These are phyloP conservation scores for Schlechtendalia chinensis DNA, from an alignment of 1,140 invertebrate species.

Conservation along the genomic window DNA sequence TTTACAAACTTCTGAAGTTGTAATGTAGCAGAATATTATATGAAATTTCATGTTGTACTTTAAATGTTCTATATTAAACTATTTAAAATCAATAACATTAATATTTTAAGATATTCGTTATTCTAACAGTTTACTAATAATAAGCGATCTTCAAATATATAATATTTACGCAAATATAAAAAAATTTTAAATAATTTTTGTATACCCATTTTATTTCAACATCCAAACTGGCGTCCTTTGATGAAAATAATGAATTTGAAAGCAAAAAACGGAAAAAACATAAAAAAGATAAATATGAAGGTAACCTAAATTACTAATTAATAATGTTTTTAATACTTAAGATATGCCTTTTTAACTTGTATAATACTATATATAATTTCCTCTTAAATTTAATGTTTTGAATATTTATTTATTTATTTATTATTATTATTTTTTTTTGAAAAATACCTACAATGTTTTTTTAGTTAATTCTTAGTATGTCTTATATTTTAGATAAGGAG, in stretches of 20 bases:
- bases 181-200: not conserved
- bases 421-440: not conserved
- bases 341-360: no score
- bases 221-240: constrained; percentile 50
- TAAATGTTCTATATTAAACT: not conserved
- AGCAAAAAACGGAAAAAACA: constrained; percentile 51
- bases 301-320: constrained; percentile 29
- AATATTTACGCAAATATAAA: not conserved
- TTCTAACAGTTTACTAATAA: not conserved
- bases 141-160: not conserved
- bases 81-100: not conserved
- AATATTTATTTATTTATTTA: not conserved
- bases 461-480: not conserved
- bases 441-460: not conserved
- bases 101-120: not conserved
- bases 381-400: not conserved
- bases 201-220: not conserved
- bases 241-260: constrained; percentile 49
- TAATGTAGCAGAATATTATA: no score
- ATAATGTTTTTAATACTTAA: no score
- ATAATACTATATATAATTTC: not conserved
- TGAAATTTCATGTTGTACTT: not conserved
- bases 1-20: not conserved
- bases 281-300: constrained; percentile 51
- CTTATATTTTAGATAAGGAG: constrained; percentile 32